Base-by-base conservation (phyloP, 2,797 vertebrate species). In the Smutsia temminckii region DNA sequence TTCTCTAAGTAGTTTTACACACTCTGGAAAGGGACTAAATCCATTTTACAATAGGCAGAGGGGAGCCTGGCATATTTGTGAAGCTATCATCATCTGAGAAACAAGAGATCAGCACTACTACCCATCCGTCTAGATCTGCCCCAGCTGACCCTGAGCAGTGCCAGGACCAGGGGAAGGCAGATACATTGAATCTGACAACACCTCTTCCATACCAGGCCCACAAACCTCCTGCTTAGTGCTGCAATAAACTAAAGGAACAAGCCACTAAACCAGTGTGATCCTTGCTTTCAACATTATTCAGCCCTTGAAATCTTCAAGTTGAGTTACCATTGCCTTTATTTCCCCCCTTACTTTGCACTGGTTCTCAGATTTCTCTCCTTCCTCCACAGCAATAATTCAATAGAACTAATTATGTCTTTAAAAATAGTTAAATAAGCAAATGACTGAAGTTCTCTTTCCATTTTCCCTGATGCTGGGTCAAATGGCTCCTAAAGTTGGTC, bases 371-470 rank as follows among this genome's bases (percentile, higher is more conserved):
- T 97, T 97, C 97, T 96, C 81, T 85, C 75, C 96, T 97, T 97
- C 97, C 96, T 97, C 94, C 71, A 69, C 79, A 80, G 85, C 91
- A 96, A 96, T 97, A 97, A 97, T 97, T 97, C 85, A 97, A 97
- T 97, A 97, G 91, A 96, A 95, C 94, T 97, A 97, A 97, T 97
- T 97, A 96, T 74, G 95, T 94, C 94, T 96, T 97, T 96, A 78
- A 96, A 97, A 97, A 97, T 91, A 93, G 95, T 95, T 96, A 97
- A 97, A 96, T 96, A 97, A 97, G 95, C 95, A 97, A 97, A 95
- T 89, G 64, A 95, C 93, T 93, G 71, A 95, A 93, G 49, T 88
- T 94, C 95, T 96, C 84, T 93, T 97, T 97, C 91, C 37, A 17
- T 92, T 95, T 95, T 89, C 55, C 93, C 91, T 92, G n/a, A 93